phyloP scores from a whole-genome alignment of 2,888 invertebrate species.

The Tenthredo mesomela region DNA sequence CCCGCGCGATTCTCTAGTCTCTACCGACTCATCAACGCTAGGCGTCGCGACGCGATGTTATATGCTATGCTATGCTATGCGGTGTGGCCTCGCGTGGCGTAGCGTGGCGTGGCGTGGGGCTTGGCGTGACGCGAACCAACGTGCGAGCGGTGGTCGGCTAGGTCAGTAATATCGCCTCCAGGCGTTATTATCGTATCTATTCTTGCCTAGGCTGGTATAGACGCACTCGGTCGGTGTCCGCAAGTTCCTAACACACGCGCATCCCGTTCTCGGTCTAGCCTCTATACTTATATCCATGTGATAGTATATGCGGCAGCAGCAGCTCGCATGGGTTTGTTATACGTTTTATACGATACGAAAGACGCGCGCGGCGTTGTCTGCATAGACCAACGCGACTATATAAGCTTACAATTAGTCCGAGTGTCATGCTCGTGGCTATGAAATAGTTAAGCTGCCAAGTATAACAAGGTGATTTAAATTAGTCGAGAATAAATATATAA shows the following conservation, averaged over 20 bases:
- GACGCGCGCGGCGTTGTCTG: neutral
- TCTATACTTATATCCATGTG: neutral
- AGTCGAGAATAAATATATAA: neutral
- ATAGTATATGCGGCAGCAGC: neutral
- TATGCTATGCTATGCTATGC: neutral
- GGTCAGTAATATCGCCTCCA: constrained; percentile 71
- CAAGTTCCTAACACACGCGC: neutral
- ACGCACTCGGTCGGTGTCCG: neutral
- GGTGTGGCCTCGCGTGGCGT: neutral
- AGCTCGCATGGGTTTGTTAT: neutral
- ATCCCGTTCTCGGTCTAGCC: no score
- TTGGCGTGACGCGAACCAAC: neutral
- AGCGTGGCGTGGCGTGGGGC: neutral
- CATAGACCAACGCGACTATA: neutral
- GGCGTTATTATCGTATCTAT: constrained; percentile 43
- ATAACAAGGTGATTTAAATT: neutral
- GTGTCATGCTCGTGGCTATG: neutral
- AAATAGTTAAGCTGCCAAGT: neutral
- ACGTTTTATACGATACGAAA: neutral
- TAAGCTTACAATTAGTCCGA: neutral
- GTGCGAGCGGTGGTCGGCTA: constrained; percentile 68
- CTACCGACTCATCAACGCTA: neutral
- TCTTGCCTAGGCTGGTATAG: constrained; percentile 20
- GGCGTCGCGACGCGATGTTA: neutral
- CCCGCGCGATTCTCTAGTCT: neutral